These are phyloP conservation scores for Festucalex cinctus DNA, from an alignment of 2,113 vertebrate genomes.

Conservation along the genomic window DNA sequence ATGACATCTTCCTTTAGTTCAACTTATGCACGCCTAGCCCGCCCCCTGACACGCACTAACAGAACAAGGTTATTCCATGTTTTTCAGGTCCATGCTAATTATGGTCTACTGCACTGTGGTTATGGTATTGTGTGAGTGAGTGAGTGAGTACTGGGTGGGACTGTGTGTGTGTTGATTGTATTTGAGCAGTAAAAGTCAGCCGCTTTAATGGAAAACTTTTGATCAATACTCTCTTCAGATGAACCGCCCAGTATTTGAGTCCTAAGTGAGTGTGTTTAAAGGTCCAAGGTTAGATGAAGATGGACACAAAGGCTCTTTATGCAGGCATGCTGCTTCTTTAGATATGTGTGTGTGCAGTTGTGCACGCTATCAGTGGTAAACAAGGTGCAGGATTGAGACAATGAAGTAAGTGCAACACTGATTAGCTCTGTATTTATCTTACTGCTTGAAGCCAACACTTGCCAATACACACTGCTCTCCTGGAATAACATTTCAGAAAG, in stretches of 20 bases:
- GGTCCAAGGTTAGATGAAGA: conserved; percentile 33
- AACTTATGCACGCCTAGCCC: not conserved
- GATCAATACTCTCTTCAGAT: conserved; percentile 51
- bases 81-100: conserved; percentile 27
- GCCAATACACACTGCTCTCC: conserved; percentile 26
- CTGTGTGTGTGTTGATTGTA: conserved; percentile 46
- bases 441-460: conserved; percentile 25
- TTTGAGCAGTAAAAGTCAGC: conserved; percentile 29
- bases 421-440: conserved; percentile 35
- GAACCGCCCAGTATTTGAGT: not conserved
- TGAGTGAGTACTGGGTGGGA: conserved; percentile 20
- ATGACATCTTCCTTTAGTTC: not conserved
- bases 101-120: conserved; percentile 20
- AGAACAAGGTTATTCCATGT: conserved; percentile 22
- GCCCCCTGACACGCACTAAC: conserved; percentile 5
- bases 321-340: not conserved
- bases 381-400: conserved; percentile 9
- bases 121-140: conserved; percentile 6
- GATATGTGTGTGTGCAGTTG: not conserved
- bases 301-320: conserved; percentile 33
- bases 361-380: not conserved
- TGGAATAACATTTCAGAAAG: conserved; percentile 43
- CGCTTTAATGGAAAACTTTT: conserved; percentile 46
- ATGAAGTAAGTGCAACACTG: conserved; percentile 20
- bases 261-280: conserved; percentile 15